Percentiles rank a stretch among this genome's conserved stretches.
Evolutionary conservation across 2,797 vertebrate species (phyloP).

Genomic region (Trematomus bernacchii): DNA sequence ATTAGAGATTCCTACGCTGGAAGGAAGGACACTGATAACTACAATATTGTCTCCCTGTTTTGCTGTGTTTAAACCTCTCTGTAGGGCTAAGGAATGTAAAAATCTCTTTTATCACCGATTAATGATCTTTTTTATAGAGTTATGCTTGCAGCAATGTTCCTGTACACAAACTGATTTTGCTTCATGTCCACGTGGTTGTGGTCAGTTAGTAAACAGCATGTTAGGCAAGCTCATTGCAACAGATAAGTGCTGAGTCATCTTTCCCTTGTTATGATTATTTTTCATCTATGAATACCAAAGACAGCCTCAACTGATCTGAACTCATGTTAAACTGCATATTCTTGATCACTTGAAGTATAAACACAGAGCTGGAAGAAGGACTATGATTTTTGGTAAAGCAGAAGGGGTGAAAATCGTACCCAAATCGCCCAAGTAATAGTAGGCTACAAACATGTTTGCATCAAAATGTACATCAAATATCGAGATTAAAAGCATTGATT

Average conservation of each 20-base stretch:
- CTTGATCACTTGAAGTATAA: not conserved
- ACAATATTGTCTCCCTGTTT: constrained; percentile 3
- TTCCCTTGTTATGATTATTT: not conserved
- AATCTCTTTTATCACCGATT: constrained; percentile 5
- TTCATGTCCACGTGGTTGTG: not conserved
- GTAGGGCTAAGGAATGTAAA: not conserved
- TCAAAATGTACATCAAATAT: too few relatives aligned
- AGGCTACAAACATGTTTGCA: too few relatives aligned
- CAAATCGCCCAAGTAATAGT: too few relatives aligned
- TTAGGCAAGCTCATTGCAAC: constrained; percentile 6
- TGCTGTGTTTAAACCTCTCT: constrained; percentile 15
- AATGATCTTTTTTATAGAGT: not conserved
- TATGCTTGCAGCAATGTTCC: constrained; percentile 5
- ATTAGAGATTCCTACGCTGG: constrained; percentile 13
- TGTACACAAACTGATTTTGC: not conserved
- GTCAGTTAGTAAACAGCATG: not conserved
- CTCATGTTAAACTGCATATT: not conserved
- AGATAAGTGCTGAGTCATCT: not conserved
- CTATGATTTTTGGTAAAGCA: too few relatives aligned
- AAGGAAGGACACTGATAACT: constrained; percentile 3
- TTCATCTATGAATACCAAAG: not conserved
- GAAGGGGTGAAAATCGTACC: too few relatives aligned
- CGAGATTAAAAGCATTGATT: too few relatives aligned
- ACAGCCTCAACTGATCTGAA: not conserved
- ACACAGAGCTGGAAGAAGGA: too few relatives aligned